phyloP scores from a whole-genome alignment of 2,113 vertebrate genomes.

The Ageneiosus marmoratus region DNA sequence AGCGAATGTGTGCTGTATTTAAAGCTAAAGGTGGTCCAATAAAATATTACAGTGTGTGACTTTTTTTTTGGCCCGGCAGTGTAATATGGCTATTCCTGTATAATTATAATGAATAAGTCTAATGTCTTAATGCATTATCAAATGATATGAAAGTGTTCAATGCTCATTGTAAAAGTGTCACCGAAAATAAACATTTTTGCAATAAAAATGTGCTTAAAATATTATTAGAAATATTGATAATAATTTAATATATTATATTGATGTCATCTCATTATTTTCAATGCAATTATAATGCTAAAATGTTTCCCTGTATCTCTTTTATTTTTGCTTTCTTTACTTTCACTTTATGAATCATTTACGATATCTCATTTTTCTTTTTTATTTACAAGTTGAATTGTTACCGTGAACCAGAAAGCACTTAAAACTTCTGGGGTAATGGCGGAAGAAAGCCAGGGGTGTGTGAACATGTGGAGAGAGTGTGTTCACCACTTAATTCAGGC shows the following conservation, averaged over 20 bases:
- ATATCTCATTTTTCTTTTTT: background rate
- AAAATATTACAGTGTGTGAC: no score
- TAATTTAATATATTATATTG: background rate
- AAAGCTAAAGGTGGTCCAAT: no score
- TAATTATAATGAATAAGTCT: background rate
- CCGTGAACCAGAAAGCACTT: background rate
- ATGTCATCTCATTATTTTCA: background rate
- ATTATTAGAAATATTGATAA: background rate
- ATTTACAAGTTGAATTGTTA: background rate
- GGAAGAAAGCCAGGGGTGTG: constrained; percentile 29
- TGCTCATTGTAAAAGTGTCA: background rate
- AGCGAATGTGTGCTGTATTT: no score
- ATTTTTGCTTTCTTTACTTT: background rate
- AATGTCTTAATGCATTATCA: background rate
- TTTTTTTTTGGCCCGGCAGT: no score
- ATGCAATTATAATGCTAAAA: background rate
- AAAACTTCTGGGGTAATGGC: constrained; percentile 12
- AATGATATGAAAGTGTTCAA: background rate
- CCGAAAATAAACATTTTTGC: background rate
- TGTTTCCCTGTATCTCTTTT: background rate
- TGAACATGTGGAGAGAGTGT: constrained; percentile 61
- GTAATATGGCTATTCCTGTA: no score
- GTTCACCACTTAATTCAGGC: constrained; percentile 74
- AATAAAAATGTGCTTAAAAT: background rate
- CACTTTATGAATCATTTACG: background rate